These are phyloP conservation scores for Notothenia coriiceps DNA, from an alignment of 2,113 vertebrate genomes.

Conservation along the genomic window DNA sequence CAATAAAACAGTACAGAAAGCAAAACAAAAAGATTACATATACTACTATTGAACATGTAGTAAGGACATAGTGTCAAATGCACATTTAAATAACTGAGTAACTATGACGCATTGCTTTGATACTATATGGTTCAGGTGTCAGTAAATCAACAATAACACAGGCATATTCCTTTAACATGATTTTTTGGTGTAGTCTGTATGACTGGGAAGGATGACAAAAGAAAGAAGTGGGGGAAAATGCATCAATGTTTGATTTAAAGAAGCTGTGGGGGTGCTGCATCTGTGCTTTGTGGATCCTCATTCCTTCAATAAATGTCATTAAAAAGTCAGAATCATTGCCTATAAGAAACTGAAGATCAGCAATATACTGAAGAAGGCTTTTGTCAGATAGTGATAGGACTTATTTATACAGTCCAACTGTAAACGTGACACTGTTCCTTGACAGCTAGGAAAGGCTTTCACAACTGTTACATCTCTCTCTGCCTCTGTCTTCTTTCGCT, in stretches of 20 bases:
- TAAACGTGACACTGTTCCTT: slow-evolving; percentile 40
- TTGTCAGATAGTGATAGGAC: slow-evolving; percentile 18
- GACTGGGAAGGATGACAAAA: neutral
- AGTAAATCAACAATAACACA: too few species aligned
- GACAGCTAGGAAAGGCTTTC: slow-evolving; percentile 21
- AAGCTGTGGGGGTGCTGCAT: neutral
- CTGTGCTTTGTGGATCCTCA: slow-evolving; percentile 5
- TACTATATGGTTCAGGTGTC: too few species aligned
- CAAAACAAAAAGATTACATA: too few species aligned
- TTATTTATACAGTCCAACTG: slow-evolving; percentile 44
- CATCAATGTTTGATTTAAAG: slow-evolving; percentile 24
- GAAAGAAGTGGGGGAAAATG: neutral
- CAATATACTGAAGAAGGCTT: neutral
- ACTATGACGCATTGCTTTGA: too few species aligned
- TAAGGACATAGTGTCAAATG: too few species aligned
- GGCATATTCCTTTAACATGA: too few species aligned
- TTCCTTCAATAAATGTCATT: neutral
- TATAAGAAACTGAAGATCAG: slow-evolving; percentile 1
- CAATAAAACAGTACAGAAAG: too few species aligned
- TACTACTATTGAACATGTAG: too few species aligned
- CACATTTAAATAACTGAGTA: too few species aligned
- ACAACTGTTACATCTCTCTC: slow-evolving; percentile 9
- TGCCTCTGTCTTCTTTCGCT: slow-evolving; percentile 7
- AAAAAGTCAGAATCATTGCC: neutral
- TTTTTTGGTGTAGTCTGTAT: too few species aligned